Percentiles rank a stretch among this genome's conserved stretches.
Conservation (phyloP, 2,888 invertebrate genomes). For the Hybos culiciformis region DNA sequence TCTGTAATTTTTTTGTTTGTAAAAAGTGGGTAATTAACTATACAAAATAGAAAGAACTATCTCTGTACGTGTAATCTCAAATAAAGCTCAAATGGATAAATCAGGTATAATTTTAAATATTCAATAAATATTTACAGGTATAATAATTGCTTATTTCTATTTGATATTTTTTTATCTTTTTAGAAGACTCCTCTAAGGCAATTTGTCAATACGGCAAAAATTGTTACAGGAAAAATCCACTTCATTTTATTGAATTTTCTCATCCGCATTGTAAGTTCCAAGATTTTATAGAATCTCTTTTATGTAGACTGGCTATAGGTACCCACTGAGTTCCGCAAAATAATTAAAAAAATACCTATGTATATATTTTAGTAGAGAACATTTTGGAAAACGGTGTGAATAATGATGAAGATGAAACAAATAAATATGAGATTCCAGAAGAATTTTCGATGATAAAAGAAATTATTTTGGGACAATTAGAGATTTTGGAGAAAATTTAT, state of each 20-base stretch:
- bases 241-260: constrained; percentile 66
- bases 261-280: constrained; percentile 62
- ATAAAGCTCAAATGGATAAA: too few species aligned
- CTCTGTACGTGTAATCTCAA: too few species aligned
- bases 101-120: too few species aligned
- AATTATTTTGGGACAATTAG: constrained; percentile 48
- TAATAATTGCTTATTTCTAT: too few species aligned
- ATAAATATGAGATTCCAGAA: constrained; percentile 42
- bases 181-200: too few species aligned
- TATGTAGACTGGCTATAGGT: too few species aligned
- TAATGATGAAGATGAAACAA: constrained; percentile 21
- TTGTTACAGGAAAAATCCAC: constrained; percentile 73
- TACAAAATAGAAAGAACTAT: too few species aligned
- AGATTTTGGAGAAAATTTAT: constrained; percentile 36
- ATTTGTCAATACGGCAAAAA: constrained; percentile 60
- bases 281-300: constrained; percentile 10
- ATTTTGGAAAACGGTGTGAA: constrained; percentile 41
- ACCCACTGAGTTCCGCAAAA: constrained; percentile 9
- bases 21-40: too few species aligned
- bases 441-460: constrained; percentile 39
- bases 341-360: background rate
- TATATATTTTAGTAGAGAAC: constrained; percentile 45
- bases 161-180: too few species aligned
- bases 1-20: too few species aligned
- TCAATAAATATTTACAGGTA: too few species aligned